Evolutionary conservation across 30 jellyfish, hydroid and myxozoan genomes (phyloP).

Genomic region (Hydractinia symbiolongicarpus): DNA sequence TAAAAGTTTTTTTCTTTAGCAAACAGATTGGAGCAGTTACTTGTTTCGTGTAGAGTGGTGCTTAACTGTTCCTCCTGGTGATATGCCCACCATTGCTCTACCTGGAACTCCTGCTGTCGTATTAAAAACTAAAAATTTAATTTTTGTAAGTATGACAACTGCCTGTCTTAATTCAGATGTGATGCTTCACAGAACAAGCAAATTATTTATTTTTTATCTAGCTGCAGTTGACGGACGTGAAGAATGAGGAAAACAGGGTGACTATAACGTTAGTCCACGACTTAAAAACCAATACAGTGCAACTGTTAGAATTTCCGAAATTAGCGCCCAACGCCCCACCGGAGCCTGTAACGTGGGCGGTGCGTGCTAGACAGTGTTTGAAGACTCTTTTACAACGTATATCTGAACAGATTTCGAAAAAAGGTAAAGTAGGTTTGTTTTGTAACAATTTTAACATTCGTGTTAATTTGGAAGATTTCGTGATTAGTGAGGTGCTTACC

Average conservation of each 20-base stretch:
- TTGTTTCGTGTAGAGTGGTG: constrained; percentile 59
- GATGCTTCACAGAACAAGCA: not conserved
- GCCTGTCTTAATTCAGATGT: no score
- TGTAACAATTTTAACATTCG: not conserved
- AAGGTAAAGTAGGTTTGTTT: constrained; percentile 42
- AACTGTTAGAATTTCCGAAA: constrained; percentile 71
- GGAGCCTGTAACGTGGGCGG: constrained; percentile 93
- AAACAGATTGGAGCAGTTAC: constrained; percentile 37
- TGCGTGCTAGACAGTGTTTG: constrained; percentile 67
- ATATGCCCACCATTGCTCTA: constrained; percentile 64
- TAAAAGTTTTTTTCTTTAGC: constrained; percentile 10
- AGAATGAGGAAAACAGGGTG: constrained; percentile 49
- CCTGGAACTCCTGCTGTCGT: constrained; percentile 99
- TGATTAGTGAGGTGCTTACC: no score
- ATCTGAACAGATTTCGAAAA: constrained; percentile 48
- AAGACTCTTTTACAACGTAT: constrained; percentile 43
- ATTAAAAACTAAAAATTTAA: constrained; percentile 59
- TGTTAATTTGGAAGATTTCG: not conserved
- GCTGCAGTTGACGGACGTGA: constrained; percentile 78
- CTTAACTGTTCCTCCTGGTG: constrained; percentile 77
- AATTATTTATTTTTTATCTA: not conserved
- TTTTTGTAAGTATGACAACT: constrained; percentile 59
- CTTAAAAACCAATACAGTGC: constrained; percentile 52
- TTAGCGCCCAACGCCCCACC: constrained; percentile 51
- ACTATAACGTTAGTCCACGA: constrained; percentile 71